Base-by-base conservation (phyloP, 2,888 invertebrate genomes). In the Steinernema scapterisci region DNA sequence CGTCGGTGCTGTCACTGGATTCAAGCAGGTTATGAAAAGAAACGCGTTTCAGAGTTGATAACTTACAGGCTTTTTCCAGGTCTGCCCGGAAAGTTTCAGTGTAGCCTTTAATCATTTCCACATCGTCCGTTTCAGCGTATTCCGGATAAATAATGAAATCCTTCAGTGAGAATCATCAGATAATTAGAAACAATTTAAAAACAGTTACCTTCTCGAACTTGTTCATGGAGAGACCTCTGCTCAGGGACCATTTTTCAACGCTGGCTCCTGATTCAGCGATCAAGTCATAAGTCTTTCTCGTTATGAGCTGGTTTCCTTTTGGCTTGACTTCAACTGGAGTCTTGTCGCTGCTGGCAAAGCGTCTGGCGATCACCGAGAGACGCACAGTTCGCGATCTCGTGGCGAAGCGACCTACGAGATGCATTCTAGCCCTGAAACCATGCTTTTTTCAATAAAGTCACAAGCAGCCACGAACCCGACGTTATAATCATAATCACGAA, bases 121-220 rank as follows among this genome's bases (percentile, higher is more conserved):
- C 78, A 27, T 87, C 87, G 13, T 86, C 84, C 0, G 84, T 79
- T 56, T 87, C 84, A 6, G 79, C 73, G 76, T 85, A 85, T 72
- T 87, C 87, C 1, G 87, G 87, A 71, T 81, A 87, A 74, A 86
- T 87, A 74, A 87, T 76, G 75, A 87, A 88, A 76, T 86, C 86
- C 87, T 87, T 38, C 3, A 43, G 83, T 81, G 6, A 56, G 48
- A 73, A 31, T 44, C 5, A 16, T 71, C 25, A 54, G 27, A 27
- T 9, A 13, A 1, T 19, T 13, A n/a, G n/a, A 13, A 52, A 76
- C 13, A 11, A 56, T 16, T 56, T 45, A 27, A 13, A 63, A 75
- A 51, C 19, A 44, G 71, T 11, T 9, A 86, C 86, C 80, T 86
- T 86, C 74, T 86, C 86, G 75, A 87, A 86, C 71, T 79, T 80